Evolutionary conservation across 2,888 invertebrate genomes (phyloP).

Genomic region (Calephelis perditalis): DNA sequence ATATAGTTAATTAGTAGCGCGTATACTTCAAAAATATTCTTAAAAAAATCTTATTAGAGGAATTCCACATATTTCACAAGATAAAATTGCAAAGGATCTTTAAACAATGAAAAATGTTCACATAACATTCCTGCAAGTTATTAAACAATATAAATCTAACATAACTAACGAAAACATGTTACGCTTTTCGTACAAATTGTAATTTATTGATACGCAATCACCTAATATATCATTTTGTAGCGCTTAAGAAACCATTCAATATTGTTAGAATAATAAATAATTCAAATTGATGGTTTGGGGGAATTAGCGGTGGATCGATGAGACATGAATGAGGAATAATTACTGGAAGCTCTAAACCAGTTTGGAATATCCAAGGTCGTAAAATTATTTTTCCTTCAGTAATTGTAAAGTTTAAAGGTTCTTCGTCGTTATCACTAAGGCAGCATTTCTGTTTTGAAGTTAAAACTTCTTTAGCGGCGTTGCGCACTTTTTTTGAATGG

Average conservation of each 20-base stretch:
- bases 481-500: too few species aligned
- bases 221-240: slow-evolving; percentile 10
- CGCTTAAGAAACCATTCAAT: slow-evolving; percentile 10
- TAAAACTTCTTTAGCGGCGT: too few species aligned
- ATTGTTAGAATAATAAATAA: slow-evolving; percentile 10
- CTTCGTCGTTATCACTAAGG: too few species aligned
- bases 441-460: too few species aligned
- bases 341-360: neutral
- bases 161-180: slow-evolving; percentile 7
- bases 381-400: neutral
- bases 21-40: too few species aligned
- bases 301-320: slow-evolving; percentile 6
- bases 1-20: too few species aligned
- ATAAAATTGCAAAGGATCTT: neutral
- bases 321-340: slow-evolving; percentile 6
- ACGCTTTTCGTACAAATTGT: slow-evolving; percentile 10
- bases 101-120: neutral
- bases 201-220: slow-evolving; percentile 10
- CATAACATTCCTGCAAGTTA: neutral
- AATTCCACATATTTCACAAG: neutral
- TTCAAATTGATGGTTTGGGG: slow-evolving; percentile 5
- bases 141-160: slow-evolving; percentile 8
- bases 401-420: too few species aligned
- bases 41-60: too few species aligned
- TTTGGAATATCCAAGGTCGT: neutral